Evolutionary conservation across 1,140 invertebrate genomes (phyloP).

Genomic region (Calosoma granatense): DNA sequence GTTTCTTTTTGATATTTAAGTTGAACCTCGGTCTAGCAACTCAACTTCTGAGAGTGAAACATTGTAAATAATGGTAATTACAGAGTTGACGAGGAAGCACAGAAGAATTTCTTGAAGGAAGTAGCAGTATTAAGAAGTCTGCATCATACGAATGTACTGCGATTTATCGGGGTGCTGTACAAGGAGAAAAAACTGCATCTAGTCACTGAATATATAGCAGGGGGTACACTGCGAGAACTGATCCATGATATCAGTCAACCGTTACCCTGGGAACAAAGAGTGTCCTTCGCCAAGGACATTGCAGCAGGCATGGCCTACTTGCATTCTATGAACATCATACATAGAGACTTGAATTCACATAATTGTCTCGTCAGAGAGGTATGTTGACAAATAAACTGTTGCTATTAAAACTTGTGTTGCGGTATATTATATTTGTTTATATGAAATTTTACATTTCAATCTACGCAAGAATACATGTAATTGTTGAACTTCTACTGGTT

Average conservation of each 20-base stretch:
- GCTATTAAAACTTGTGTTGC: no score
- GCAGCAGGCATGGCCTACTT: constrained; percentile 88
- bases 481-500: no score
- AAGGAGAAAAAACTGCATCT: constrained; percentile 86
- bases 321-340: constrained; percentile 89
- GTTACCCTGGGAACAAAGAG: constrained; percentile 72
- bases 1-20: no score
- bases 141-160: constrained; percentile 79
- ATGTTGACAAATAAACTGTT: no score
- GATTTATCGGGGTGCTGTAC: constrained; percentile 89
- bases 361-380: constrained; percentile 87
- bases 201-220: constrained; percentile 85
- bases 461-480: no score
- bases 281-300: constrained; percentile 82
- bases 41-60: background rate
- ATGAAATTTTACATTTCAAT: no score
- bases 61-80: background rate
- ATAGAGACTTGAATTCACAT: constrained; percentile 92
- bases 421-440: no score
- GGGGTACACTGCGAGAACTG: constrained; percentile 79
- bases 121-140: constrained; percentile 80
- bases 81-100: constrained; percentile 85
- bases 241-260: constrained; percentile 58
- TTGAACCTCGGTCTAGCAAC: no score
- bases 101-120: constrained; percentile 90